Evolutionary conservation across 1,140 invertebrate species (phyloP).

Genomic region (Hestina assimilis): DNA sequence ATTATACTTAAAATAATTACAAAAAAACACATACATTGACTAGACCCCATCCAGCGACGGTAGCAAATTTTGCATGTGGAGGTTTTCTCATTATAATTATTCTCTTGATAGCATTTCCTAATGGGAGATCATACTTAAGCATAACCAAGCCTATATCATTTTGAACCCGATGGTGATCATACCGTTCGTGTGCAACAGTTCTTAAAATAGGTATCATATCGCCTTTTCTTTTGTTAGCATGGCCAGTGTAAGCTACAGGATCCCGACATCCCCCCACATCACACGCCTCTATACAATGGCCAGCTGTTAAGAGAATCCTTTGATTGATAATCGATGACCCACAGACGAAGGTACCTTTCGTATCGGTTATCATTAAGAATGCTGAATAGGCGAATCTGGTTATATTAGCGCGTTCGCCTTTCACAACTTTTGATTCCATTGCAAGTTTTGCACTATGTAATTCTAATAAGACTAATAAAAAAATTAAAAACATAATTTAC

Average conservation of each 20-base stretch:
- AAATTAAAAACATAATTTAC: background rate
- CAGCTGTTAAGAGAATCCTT: constrained; percentile 34
- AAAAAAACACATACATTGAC: constrained; percentile 36
- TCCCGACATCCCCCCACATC: background rate
- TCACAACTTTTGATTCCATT: constrained; percentile 21
- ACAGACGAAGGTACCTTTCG: constrained; percentile 17
- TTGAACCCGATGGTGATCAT: constrained; percentile 5
- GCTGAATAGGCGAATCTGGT: constrained; percentile 26
- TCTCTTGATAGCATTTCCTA: constrained; percentile 25
- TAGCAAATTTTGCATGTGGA: constrained; percentile 12
- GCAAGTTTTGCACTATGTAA: constrained; percentile 2
- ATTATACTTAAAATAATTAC: background rate
- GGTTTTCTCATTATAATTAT: constrained; percentile 25
- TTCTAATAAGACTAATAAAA: background rate
- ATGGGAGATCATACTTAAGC: constrained; percentile 11
- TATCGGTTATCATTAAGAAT: constrained; percentile 16
- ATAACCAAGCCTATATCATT: constrained; percentile 37
- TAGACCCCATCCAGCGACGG: constrained; percentile 44
- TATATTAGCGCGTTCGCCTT: constrained; percentile 16
- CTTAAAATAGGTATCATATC: background rate
- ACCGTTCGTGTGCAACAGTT: constrained; percentile 22
- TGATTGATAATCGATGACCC: constrained; percentile 37
- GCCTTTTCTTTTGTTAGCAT: constrained; percentile 20
- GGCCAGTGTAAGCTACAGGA: constrained; percentile 20
- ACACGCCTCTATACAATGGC: constrained; percentile 31